Percentiles rank a stretch among this genome's conserved stretches.
Evolutionary conservation across 2,113 vertebrate species (phyloP).

Genomic region (Bostrychus sinensis): DNA sequence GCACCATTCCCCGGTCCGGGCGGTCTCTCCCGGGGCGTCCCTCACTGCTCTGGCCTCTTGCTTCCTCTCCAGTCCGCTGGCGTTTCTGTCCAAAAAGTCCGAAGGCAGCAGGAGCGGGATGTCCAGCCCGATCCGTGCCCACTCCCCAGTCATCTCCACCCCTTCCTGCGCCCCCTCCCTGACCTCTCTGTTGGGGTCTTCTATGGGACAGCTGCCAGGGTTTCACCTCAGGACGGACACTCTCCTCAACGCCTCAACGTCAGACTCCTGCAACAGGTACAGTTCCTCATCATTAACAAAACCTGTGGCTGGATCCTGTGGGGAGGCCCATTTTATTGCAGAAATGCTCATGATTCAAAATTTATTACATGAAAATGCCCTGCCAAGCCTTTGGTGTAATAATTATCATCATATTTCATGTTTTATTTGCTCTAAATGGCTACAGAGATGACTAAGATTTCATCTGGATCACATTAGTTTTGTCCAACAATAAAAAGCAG

Average conservation of each 20-base stretch:
- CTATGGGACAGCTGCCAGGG: conserved; percentile 38
- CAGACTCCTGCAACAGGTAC: conserved; percentile 62
- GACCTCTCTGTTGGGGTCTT: conserved; percentile 25
- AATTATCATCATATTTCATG: no score
- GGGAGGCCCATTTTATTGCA: no score
- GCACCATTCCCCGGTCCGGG: conserved; percentile 28
- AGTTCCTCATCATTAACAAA: no score
- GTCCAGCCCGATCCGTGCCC: not conserved
- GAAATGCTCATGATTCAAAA: no score
- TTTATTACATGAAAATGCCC: no score
- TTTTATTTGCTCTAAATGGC: no score
- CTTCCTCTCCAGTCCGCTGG: conserved; percentile 78
- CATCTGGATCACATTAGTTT: no score
- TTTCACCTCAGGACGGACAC: conserved; percentile 42
- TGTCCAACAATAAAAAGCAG: no score
- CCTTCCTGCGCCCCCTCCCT: conserved; percentile 22
- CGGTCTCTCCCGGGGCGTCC: conserved; percentile 62
- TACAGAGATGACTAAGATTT: no score
- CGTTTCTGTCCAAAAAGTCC: conserved; percentile 71
- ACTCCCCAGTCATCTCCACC: conserved; percentile 8
- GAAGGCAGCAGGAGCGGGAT: conserved; percentile 26
- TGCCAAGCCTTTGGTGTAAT: no score
- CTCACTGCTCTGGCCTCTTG: conserved; percentile 61
- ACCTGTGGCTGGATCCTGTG: no score
- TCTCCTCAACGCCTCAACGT: conserved; percentile 20